phyloP scores from a whole-genome alignment of 2,888 invertebrate genomes.

The Folsomia candida region DNA sequence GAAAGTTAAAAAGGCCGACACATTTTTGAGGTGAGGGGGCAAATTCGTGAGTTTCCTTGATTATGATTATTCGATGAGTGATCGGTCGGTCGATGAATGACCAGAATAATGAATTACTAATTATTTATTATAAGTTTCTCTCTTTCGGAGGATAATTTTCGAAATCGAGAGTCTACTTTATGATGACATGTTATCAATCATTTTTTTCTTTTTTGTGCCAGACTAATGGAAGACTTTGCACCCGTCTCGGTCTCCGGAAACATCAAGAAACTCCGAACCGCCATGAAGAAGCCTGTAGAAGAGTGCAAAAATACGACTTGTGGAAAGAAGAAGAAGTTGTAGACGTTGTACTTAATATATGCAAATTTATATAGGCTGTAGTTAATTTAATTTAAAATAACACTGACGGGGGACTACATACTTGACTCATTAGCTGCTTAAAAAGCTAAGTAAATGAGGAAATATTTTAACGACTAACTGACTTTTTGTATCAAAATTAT shows the following conservation, averaged over 20 bases:
- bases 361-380: too few species aligned
- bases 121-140: too few species aligned
- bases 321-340: slow-evolving; percentile 49
- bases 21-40: slow-evolving; percentile 48
- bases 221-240: slow-evolving; percentile 51
- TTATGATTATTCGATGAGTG: not conserved
- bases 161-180: not conserved
- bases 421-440: not conserved
- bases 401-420: slow-evolving; percentile 12
- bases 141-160: too few species aligned
- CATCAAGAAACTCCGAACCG: slow-evolving; percentile 50
- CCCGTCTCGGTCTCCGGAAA: slow-evolving; percentile 48
- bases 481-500: slow-evolving; percentile 4
- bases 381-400: slow-evolving; percentile 5
- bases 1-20: slow-evolving; percentile 51
- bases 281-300: slow-evolving; percentile 50
- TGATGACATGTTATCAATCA: too few species aligned
- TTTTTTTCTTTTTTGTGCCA: too few species aligned
- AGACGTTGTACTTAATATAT: slow-evolving; percentile 33
- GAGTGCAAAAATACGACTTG: slow-evolving; percentile 49
- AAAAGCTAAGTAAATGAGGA: not conserved
- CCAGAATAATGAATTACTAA: too few species aligned
- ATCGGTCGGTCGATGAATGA: not conserved
- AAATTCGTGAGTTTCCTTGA: slow-evolving; percentile 1
- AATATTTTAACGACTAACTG: slow-evolving; percentile 3